These are phyloP conservation scores for Ginglymostoma cirratum DNA, from an alignment of 2,113 vertebrate genomes.

Conservation along the genomic window DNA sequence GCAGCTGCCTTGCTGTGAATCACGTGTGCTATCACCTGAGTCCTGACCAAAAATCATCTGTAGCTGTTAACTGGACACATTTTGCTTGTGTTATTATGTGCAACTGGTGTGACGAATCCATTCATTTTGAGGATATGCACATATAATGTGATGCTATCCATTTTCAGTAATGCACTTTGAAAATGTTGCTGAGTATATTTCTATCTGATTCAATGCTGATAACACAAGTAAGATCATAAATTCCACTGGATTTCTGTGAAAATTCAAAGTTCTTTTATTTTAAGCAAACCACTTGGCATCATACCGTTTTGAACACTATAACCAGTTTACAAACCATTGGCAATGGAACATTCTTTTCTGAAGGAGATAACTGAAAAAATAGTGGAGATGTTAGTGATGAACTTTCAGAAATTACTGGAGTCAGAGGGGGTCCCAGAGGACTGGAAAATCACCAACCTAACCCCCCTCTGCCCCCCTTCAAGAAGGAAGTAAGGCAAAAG, in stretches of 20 bases:
- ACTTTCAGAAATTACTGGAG: too few species aligned
- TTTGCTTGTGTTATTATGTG: background rate
- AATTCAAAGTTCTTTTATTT: background rate
- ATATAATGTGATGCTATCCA: background rate
- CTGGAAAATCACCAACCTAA: too few species aligned
- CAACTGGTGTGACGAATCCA: background rate
- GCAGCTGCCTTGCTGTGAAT: background rate
- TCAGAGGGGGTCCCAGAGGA: too few species aligned
- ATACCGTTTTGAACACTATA: background rate
- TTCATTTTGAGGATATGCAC: background rate
- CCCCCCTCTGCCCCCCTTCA: too few species aligned
- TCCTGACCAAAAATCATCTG: background rate
- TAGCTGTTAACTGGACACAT: background rate
- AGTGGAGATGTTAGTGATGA: too few species aligned
- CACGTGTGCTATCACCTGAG: background rate
- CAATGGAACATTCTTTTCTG: background rate
- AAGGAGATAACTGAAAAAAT: too few species aligned
- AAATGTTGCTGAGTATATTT: background rate
- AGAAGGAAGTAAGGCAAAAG: too few species aligned
- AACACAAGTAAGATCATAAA: background rate
- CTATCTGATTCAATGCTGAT: background rate
- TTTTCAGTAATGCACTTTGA: background rate
- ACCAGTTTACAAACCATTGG: background rate
- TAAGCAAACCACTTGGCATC: background rate
- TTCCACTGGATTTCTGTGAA: background rate